Evolutionary conservation across 1,140 invertebrate species (phyloP).

Genomic region (Lasaia peninsularis): DNA sequence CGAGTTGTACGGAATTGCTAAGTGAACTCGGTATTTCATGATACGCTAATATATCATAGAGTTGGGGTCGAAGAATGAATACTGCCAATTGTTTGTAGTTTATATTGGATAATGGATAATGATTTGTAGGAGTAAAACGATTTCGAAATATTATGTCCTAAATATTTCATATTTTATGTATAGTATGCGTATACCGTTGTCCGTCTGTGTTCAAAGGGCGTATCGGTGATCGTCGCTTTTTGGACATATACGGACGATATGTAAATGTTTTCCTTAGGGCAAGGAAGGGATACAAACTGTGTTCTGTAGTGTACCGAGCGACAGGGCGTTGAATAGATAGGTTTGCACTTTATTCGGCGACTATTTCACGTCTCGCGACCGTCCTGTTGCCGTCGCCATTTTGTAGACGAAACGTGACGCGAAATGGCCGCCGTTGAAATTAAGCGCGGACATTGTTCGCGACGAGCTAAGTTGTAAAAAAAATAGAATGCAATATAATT

Average conservation of each 20-base stretch:
- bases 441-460: constrained; percentile 47
- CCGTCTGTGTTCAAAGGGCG: constrained; percentile 29
- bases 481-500: constrained; percentile 70
- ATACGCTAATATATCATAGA: constrained; percentile 52
- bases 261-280: constrained; percentile 63
- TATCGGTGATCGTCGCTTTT: constrained; percentile 9
- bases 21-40: constrained; percentile 30
- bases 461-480: constrained; percentile 63
- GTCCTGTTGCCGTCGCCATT: constrained; percentile 18
- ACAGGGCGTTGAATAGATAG: constrained; percentile 70
- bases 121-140: constrained; percentile 67
- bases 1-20: neutral
- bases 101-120: constrained; percentile 63
- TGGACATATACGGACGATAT: constrained; percentile 30
- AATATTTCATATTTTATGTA: constrained; percentile 69
- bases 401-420: constrained; percentile 18
- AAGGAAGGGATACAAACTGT: constrained; percentile 70
- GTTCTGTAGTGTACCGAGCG: constrained; percentile 71
- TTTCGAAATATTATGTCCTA: constrained; percentile 71
- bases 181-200: constrained; percentile 58
- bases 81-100: constrained; percentile 75
- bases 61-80: constrained; percentile 55
- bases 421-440: constrained; percentile 29
- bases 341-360: constrained; percentile 43
- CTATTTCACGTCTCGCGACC: constrained; percentile 19